Conservation (phyloP, 2,797 vertebrate genomes). For the Mormyrops boulengeri region DNA sequence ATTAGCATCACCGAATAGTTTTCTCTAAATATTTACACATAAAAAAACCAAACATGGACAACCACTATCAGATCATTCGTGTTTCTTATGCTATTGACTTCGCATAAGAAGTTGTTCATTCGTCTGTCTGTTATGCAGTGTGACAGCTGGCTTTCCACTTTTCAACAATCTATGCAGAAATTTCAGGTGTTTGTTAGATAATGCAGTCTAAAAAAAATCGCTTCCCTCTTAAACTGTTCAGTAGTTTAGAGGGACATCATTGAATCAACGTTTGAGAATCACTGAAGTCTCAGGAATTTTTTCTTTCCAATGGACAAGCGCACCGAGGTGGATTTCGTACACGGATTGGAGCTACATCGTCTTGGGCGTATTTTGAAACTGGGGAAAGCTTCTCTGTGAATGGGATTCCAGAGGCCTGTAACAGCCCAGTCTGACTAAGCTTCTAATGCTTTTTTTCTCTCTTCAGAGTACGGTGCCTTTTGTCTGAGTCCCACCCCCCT, state of each 20-base stretch:
- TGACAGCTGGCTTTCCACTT: background rate
- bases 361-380: background rate
- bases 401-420: background rate
- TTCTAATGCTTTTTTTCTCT: background rate
- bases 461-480: slow-evolving; percentile 1
- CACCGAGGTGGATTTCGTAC: background rate
- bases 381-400: background rate
- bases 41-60: background rate
- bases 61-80: background rate
- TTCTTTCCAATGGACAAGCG: background rate
- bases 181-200: slow-evolving; percentile 14
- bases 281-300: slow-evolving; percentile 22
- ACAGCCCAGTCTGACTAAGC: background rate
- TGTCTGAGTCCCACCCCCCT: background rate
- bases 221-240: background rate
- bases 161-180: slow-evolving; percentile 15
- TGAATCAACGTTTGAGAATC: slow-evolving; percentile 10
- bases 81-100: background rate
- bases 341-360: background rate
- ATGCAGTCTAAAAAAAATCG: background rate
- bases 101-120: background rate
- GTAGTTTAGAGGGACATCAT: background rate
- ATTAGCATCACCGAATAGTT: background rate
- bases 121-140: background rate
- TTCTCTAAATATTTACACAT: background rate